Conservation (phyloP, 1,140 invertebrate genomes). For the Cardiocondyla obscurior region DNA sequence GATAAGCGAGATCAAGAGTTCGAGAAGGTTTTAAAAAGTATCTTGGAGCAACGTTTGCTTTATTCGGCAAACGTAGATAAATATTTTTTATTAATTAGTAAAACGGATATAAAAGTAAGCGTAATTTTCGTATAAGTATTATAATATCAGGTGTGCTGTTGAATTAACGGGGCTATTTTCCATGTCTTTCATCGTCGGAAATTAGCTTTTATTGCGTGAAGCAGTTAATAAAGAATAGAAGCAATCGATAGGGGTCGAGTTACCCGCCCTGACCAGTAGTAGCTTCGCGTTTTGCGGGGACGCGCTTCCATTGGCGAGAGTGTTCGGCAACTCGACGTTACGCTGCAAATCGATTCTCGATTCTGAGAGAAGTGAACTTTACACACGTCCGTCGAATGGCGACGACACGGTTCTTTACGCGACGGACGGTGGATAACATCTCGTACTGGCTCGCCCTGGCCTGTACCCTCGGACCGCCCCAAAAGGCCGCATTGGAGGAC, state of each 20-base stretch:
- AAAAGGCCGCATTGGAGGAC: not conserved
- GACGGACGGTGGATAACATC: not conserved
- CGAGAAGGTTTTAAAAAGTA: not conserved
- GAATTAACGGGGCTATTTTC: no score
- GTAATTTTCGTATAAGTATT: no score
- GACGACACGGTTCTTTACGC: not conserved
- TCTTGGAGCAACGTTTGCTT: not conserved
- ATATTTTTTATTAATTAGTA: not conserved
- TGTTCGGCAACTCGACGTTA: not conserved
- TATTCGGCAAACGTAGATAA: not conserved
- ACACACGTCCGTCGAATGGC: slow-evolving; percentile 27
- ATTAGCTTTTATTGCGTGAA: not conserved
- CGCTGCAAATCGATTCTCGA: not conserved
- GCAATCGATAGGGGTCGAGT: not conserved
- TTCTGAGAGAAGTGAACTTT: no score
- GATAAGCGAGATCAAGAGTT: not conserved
- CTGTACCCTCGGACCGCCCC: not conserved
- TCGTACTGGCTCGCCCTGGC: no score
- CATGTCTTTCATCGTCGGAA: no score
- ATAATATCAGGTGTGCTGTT: no score
- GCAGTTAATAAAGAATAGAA: not conserved
- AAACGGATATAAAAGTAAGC: no score
- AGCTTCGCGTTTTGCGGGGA: no score
- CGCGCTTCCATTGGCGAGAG: not conserved
- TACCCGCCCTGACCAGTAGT: not conserved